A percentile compares a stretch with the other conserved stretches of the same genome.
phyloP scores from a whole-genome alignment of 1,140 invertebrate species.

The Papilio glaucus region DNA sequence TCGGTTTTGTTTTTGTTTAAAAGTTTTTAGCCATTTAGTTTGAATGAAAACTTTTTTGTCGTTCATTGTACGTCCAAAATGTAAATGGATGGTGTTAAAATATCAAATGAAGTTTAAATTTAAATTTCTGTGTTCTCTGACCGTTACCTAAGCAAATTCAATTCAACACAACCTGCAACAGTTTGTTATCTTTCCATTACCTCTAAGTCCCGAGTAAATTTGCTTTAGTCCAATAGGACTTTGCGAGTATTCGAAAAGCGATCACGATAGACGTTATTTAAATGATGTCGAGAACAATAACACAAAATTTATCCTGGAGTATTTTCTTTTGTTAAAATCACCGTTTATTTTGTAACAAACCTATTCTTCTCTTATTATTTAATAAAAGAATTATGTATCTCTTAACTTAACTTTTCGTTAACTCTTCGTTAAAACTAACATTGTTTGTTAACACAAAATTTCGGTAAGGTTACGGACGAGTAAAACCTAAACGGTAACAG shows the following conservation, averaged over 20 bases:
- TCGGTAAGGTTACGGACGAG: too few relatives aligned
- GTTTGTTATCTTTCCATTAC: conserved; percentile 39
- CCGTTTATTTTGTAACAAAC: neutral
- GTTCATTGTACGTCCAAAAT: neutral
- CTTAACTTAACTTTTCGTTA: too few relatives aligned
- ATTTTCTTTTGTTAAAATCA: neutral
- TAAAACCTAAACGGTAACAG: too few relatives aligned
- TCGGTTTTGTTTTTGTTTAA: too few relatives aligned
- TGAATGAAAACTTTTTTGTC: neutral
- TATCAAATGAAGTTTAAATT: conserved; percentile 29
- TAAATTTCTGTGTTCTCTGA: neutral
- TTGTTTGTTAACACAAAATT: too few relatives aligned
- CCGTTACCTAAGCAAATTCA: conserved; percentile 24
- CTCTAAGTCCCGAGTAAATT: conserved; percentile 36
- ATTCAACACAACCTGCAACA: conserved; percentile 36
- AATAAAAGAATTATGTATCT: too few relatives aligned
- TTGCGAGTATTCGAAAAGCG: conserved; percentile 27
- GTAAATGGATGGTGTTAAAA: conserved; percentile 3
- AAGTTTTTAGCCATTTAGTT: too few relatives aligned
- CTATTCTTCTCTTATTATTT: neutral
- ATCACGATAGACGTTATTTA: conserved; percentile 14
- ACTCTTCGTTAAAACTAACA: too few relatives aligned
- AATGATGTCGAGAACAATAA: neutral
- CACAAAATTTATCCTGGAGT: neutral
- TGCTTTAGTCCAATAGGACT: conserved; percentile 33